Percentiles rank a stretch among this genome's conserved stretches.
phyloP scores from a whole-genome alignment of 2,797 vertebrate species.

The Uromys caudimaculatus region DNA sequence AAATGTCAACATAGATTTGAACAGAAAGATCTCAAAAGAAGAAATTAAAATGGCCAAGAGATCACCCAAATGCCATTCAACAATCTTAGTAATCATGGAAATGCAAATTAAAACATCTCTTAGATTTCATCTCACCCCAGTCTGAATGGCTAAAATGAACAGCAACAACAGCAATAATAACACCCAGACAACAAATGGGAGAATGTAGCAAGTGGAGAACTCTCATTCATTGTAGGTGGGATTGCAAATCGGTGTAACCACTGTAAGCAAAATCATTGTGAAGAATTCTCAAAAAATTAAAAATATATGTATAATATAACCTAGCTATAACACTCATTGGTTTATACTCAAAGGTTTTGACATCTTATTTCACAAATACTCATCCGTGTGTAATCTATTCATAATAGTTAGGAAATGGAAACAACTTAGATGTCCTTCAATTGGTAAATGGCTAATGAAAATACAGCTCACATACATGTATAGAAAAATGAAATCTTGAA shows the following conservation, averaged over 20 bases:
- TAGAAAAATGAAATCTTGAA: not conserved
- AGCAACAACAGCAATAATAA: not conserved
- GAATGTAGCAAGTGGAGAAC: not conserved
- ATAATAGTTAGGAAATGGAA: not conserved
- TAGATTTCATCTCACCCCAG: not conserved
- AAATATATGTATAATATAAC: not conserved
- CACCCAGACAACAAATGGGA: not conserved
- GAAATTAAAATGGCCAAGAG: not conserved
- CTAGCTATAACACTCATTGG: not conserved
- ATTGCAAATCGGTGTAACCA: not conserved
- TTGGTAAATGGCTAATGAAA: not conserved
- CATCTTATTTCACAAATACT: not conserved
- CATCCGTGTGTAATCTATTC: not conserved
- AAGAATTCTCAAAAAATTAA: not conserved
- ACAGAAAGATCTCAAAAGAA: not conserved
- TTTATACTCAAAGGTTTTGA: not conserved
- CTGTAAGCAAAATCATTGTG: not conserved
- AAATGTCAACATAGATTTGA: not conserved
- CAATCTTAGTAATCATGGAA: not conserved
- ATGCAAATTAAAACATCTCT: not conserved
- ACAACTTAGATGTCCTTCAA: not conserved
- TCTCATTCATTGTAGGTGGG: not conserved
- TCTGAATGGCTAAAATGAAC: not conserved
- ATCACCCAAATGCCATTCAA: not conserved
- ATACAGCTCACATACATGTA: not conserved